Conservation (phyloP, 2,113 vertebrate genomes). For the Salvelinus namaycush region DNA sequence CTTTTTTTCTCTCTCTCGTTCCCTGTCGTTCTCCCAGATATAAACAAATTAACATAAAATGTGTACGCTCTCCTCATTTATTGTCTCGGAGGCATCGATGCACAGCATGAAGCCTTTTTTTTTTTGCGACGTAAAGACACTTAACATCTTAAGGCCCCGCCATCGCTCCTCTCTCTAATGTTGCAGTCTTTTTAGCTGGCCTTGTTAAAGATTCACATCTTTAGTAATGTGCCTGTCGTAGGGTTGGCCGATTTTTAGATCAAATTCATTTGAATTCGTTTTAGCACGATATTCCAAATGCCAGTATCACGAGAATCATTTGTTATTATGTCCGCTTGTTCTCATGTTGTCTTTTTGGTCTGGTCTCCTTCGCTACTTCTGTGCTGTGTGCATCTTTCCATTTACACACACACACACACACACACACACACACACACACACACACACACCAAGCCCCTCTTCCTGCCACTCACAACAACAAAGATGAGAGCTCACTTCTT, state of each 20-base stretch:
- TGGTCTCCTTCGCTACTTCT: too few species aligned
- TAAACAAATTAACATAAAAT: conserved; percentile 63
- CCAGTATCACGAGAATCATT: too few species aligned
- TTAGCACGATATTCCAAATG: too few species aligned
- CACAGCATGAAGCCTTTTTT: conserved; percentile 15
- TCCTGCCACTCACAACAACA: too few species aligned
- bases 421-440: too few species aligned
- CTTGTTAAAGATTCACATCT: conserved; percentile 19
- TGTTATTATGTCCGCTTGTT: too few species aligned
- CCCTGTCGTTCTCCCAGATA: conserved; percentile 47
- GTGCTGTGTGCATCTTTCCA: too few species aligned
- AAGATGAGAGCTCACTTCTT: too few species aligned
- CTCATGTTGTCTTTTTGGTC: too few species aligned
- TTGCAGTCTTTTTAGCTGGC: conserved; percentile 25
- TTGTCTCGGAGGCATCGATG: conserved; percentile 50
- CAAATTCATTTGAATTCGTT: too few species aligned
- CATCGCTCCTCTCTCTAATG: conserved; percentile 10
- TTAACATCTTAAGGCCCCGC: not conserved
- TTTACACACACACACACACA: too few species aligned
- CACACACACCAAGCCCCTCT: too few species aligned
- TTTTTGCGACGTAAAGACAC: conserved; percentile 5
- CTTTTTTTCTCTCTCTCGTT: not conserved
- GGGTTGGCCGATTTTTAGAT: not conserved
- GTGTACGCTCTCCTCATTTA: conserved; percentile 64
- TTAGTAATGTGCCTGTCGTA: conserved; percentile 24